phyloP scores from a whole-genome alignment of 2,888 invertebrate species.

The Drosophila meridionalis region DNA sequence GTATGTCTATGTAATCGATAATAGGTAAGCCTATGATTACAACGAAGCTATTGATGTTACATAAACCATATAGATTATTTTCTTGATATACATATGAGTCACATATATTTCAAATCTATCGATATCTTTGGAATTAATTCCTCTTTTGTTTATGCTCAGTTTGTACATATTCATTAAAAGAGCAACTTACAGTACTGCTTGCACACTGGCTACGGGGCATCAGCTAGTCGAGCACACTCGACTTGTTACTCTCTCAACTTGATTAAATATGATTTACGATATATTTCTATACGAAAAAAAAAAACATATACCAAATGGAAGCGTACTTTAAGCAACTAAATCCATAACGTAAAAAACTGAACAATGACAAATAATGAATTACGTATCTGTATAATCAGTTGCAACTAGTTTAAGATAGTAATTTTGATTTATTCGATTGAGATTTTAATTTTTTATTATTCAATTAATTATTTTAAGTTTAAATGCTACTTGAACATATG shows the following conservation, averaged over 20 bases:
- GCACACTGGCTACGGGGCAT: conserved; percentile 10
- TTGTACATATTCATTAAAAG: neutral
- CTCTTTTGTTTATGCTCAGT: neutral
- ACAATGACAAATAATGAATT: conserved; percentile 76
- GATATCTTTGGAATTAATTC: neutral
- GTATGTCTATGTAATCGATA: neutral
- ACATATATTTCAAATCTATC: neutral
- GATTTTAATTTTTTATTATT: conserved; percentile 7
- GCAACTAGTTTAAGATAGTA: conserved; percentile 46
- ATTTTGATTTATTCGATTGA: conserved; percentile 7
- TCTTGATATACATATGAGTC: neutral
- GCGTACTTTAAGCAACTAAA: conserved; percentile 55
- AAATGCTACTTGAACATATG: conserved; percentile 41
- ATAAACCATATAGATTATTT: neutral
- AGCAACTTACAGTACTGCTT: neutral
- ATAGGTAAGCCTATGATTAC: neutral
- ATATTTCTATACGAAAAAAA: conserved; percentile 27
- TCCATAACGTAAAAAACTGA: conserved; percentile 72
- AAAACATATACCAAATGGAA: conserved; percentile 15
- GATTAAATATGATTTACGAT: conserved; percentile 22
- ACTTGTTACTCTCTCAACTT: conserved; percentile 1
- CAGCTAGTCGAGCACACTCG: neutral
- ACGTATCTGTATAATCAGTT: conserved; percentile 64
- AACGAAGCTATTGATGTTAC: neutral
- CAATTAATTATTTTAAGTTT: conserved; percentile 2